phyloP scores from a whole-genome alignment of 1,140 invertebrate genomes.

The Mercenaria mercenaria region DNA sequence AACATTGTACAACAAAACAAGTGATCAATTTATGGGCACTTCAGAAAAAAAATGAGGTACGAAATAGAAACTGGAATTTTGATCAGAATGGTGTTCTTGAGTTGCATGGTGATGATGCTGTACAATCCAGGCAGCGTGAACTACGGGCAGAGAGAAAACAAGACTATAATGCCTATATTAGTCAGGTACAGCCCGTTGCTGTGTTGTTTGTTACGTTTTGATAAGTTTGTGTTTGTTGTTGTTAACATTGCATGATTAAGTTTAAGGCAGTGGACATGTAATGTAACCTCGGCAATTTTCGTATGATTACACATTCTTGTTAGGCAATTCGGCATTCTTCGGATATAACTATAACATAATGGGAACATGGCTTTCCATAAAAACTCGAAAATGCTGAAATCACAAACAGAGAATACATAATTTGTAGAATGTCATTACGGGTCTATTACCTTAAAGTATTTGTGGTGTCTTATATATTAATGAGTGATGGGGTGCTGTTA shows the following conservation, averaged over 20 bases:
- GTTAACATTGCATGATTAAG: constrained; percentile 3
- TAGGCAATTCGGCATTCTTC: no score
- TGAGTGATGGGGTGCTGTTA: no score
- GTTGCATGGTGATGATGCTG: constrained; percentile 44
- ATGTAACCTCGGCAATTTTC: no score
- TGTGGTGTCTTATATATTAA: no score
- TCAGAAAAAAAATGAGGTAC: constrained; percentile 39
- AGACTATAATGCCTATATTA: constrained; percentile 53
- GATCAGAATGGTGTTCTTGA: constrained; percentile 49
- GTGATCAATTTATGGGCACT: neutral
- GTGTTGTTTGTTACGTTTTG: neutral
- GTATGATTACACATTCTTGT: no score
- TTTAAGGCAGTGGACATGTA: neutral
- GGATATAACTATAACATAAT: no score
- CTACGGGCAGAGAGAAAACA: constrained; percentile 49
- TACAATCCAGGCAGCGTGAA: constrained; percentile 43
- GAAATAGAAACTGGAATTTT: constrained; percentile 53
- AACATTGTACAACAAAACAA: neutral
- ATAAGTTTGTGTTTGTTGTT: neutral
- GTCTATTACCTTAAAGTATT: no score
- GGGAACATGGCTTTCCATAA: no score
- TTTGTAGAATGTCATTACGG: no score
- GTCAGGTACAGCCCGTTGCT: constrained; percentile 46
- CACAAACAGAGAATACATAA: no score
- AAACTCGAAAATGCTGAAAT: no score